Evolutionary conservation across 2,797 vertebrate species (phyloP).

Genomic region (Acropternis orthonyx): DNA sequence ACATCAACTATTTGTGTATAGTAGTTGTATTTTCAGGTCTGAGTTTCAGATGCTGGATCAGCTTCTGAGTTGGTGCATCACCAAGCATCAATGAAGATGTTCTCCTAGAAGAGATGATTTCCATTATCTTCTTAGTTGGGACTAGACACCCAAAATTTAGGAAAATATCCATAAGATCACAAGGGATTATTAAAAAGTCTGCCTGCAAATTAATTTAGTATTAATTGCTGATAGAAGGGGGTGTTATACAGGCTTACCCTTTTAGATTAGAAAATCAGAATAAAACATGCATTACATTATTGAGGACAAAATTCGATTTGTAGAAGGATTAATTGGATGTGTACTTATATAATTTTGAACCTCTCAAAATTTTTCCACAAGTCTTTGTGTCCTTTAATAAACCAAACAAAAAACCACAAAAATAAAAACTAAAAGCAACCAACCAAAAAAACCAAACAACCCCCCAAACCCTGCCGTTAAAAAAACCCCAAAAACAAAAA

Average conservation of each 20-base stretch:
- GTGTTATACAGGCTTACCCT: not conserved
- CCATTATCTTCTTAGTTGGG: not conserved
- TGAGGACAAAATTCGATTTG: not conserved
- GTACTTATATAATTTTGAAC: not conserved
- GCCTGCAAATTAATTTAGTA: not conserved
- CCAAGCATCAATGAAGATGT: not conserved
- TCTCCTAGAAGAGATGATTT: not conserved
- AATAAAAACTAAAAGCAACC: too few relatives aligned
- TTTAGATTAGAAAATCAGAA: not conserved
- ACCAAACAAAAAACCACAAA: not conserved
- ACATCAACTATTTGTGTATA: not conserved
- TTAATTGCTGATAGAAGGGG: not conserved
- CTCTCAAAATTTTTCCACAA: not conserved
- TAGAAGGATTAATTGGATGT: not conserved
- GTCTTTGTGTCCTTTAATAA: not conserved
- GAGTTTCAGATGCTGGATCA: not conserved
- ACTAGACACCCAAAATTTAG: not conserved
- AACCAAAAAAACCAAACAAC: too few relatives aligned
- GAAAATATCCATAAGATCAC: not conserved
- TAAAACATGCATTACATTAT: not conserved
- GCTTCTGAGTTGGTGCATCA: not conserved
- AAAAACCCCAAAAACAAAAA: too few relatives aligned
- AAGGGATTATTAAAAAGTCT: not conserved
- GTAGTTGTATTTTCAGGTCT: not conserved
- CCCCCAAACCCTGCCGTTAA: too few relatives aligned